phyloP scores from a whole-genome alignment of 1,140 invertebrate genomes.

The Choristoneura fumiferana region DNA sequence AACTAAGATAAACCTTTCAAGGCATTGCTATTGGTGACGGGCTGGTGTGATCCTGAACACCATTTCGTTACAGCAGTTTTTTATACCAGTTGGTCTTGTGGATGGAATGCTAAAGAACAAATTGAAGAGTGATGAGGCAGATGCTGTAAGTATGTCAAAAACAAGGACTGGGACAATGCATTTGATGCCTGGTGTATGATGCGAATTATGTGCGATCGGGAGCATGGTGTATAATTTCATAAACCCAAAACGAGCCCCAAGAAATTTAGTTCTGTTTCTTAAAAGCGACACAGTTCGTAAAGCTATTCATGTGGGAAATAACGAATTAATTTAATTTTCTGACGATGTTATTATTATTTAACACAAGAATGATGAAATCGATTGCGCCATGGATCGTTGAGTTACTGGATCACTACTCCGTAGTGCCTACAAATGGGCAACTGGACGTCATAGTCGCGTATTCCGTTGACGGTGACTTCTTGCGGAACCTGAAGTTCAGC shows the following conservation, averaged over 20 bases:
- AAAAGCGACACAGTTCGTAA: background rate
- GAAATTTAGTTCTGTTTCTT: background rate
- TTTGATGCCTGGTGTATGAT: background rate
- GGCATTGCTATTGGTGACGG: conserved; percentile 89
- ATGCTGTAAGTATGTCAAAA: conserved; percentile 62
- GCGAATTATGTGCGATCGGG: background rate
- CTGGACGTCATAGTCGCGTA: background rate
- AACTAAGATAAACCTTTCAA: conserved; percentile 79
- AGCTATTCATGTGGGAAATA: background rate
- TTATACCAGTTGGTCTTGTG: conserved; percentile 87
- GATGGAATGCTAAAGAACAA: conserved; percentile 62
- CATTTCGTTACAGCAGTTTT: conserved; percentile 86
- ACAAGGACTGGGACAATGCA: background rate
- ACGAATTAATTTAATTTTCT: background rate
- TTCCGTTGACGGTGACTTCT: background rate
- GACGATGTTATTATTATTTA: background rate
- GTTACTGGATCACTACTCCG: too few relatives aligned
- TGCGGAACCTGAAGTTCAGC: too few relatives aligned
- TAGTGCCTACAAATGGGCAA: background rate
- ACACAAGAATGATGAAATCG: background rate
- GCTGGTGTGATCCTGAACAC: conserved; percentile 85
- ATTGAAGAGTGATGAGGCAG: conserved; percentile 57
- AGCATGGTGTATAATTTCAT: too few relatives aligned
- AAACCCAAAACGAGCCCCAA: too few relatives aligned
- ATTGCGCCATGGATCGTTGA: background rate